These are phyloP conservation scores for Phoebastria nigripes DNA, from an alignment of 2,797 vertebrate species.

Conservation along the genomic window DNA sequence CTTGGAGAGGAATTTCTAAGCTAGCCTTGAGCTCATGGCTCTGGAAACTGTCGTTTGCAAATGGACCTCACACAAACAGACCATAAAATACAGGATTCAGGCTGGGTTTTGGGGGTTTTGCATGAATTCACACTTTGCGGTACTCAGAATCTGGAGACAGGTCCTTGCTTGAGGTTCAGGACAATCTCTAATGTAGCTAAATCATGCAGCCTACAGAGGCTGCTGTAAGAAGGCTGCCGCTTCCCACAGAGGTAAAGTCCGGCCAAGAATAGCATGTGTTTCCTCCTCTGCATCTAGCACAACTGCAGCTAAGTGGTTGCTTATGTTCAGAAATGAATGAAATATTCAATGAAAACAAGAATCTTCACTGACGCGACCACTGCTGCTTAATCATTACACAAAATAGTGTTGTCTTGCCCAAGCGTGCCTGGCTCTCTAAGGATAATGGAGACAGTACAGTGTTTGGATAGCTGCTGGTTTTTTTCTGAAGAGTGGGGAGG, in stretches of 20 bases:
- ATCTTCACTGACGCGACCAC: not conserved
- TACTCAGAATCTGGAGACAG: not conserved
- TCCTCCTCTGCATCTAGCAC: constrained; percentile 57
- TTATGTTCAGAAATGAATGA: constrained; percentile 62
- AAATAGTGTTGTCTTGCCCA: not conserved
- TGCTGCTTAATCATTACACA: constrained; percentile 31
- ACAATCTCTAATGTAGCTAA: not conserved
- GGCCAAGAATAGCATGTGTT: constrained; percentile 61
- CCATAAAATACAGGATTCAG: not conserved
- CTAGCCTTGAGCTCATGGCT: not conserved
- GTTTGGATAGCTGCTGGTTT: constrained; percentile 17
- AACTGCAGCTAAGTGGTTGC: constrained; percentile 61
- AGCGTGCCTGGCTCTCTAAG: constrained; percentile 16
- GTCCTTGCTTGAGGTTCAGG: not conserved
- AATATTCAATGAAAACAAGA: constrained; percentile 52
- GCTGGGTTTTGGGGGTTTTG: not conserved
- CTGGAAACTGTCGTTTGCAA: not conserved
- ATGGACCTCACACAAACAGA: not conserved
- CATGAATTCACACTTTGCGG: not conserved
- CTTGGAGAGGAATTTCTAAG: not conserved
- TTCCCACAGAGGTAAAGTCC: constrained; percentile 22
- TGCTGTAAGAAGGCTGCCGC: constrained; percentile 15
- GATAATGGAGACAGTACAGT: constrained; percentile 30
- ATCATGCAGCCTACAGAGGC: not conserved
- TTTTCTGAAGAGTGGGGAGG: not conserved